Conservation (phyloP, 2,888 invertebrate genomes). For the Mylabris sibirica region DNA sequence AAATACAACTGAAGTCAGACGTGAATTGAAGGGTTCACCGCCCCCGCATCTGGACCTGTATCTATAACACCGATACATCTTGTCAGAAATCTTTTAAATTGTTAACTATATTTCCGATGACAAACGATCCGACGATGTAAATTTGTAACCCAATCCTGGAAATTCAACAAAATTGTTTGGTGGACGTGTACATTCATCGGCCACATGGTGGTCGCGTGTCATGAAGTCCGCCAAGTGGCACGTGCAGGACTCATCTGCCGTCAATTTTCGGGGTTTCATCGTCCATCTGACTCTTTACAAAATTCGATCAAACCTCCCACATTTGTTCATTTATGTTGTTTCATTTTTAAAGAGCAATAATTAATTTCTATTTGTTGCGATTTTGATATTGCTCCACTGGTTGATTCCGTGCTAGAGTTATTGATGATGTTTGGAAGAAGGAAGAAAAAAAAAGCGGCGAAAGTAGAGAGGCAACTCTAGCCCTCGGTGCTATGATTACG, state of each 20-base stretch:
- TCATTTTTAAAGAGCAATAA: not conserved
- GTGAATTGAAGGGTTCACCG: constrained; percentile 41
- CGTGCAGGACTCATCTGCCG: constrained; percentile 52
- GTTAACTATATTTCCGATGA: constrained; percentile 6
- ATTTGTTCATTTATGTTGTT: constrained; percentile 5
- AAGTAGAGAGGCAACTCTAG: constrained; percentile 5
- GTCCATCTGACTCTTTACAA: constrained; percentile 20
- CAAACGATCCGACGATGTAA: constrained; percentile 23
- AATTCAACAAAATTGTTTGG: constrained; percentile 25
- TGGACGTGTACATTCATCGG: constrained; percentile 44
- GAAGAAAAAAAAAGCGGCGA: not conserved
- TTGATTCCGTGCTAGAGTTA: not conserved
- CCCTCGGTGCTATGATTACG: constrained; percentile 40
- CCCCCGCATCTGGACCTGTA: constrained; percentile 12
- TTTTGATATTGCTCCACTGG: not conserved
- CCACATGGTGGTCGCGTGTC: constrained; percentile 60
- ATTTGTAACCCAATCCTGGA: constrained; percentile 30
- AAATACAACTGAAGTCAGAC: constrained; percentile 40
- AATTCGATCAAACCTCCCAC: not conserved
- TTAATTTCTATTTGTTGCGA: not conserved
- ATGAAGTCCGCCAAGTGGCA: constrained; percentile 55
- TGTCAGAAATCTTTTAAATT: not conserved
- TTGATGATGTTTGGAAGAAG: not conserved
- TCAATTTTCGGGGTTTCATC: constrained; percentile 42
- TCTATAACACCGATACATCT: too few species aligned